Evolutionary conservation across 2,888 invertebrate genomes (phyloP).

Genomic region (Acronicta aceris): DNA sequence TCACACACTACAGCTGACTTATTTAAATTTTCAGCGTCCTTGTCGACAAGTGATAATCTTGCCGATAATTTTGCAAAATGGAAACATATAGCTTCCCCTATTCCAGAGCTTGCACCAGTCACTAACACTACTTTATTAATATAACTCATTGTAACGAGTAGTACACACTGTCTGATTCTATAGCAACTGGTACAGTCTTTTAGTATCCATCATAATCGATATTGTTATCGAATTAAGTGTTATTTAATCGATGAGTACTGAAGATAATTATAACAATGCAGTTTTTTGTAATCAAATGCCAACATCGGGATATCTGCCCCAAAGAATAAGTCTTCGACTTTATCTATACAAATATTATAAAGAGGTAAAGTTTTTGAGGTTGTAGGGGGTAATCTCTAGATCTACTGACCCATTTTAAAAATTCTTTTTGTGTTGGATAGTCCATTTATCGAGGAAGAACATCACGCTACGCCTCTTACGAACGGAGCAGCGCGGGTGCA

Average conservation of each 20-base stretch:
- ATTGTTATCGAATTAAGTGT: constrained; percentile 23
- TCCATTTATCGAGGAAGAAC: too few relatives aligned
- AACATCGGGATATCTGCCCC: too few relatives aligned
- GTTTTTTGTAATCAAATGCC: too few relatives aligned
- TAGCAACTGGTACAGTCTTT: constrained; percentile 10
- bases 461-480: too few relatives aligned
- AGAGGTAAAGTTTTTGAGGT: too few relatives aligned
- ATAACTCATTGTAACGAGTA: constrained; percentile 63
- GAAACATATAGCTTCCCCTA: constrained; percentile 67
- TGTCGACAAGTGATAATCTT: constrained; percentile 64
- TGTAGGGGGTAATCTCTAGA: too few relatives aligned
- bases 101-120: constrained; percentile 67
- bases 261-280: background rate
- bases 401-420: too few relatives aligned
- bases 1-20: constrained; percentile 58
- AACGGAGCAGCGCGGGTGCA: too few relatives aligned
- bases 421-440: too few relatives aligned
- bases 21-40: constrained; percentile 56
- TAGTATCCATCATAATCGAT: constrained; percentile 9
- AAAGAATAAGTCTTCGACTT: too few relatives aligned
- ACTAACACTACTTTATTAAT: constrained; percentile 66
- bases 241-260: constrained; percentile 12
- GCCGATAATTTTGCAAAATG: constrained; percentile 67
- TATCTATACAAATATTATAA: too few relatives aligned
- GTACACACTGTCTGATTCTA: constrained; percentile 1